Percentiles rank a stretch among this genome's conserved stretches.
phyloP scores from a whole-genome alignment of 2,113 vertebrate species.

The Lanius collurio region DNA sequence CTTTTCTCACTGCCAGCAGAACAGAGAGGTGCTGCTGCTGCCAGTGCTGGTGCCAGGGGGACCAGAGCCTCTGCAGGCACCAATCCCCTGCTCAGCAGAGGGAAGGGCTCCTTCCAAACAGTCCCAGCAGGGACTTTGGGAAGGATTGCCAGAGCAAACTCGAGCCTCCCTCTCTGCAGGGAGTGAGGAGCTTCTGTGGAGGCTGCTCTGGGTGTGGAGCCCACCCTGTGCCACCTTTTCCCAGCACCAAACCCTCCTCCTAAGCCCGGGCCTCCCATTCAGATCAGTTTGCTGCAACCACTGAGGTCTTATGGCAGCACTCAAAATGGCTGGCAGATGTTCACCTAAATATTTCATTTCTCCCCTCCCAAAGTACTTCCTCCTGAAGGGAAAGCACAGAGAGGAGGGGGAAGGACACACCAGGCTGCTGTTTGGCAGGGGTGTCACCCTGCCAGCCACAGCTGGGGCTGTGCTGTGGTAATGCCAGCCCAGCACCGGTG shows the following conservation, averaged over 20 bases:
- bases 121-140: not conserved
- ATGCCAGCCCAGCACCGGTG: rapidly evolving
- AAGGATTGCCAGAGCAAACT: not conserved
- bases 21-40: not conserved
- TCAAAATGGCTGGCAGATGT: not conserved
- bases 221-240: not conserved
- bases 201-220: no score
- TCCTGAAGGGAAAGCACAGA: not conserved
- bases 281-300: not conserved
- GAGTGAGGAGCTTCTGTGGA: not conserved
- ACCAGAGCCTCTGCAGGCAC: not conserved
- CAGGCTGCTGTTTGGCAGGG: rapidly evolving
- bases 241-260: not conserved
- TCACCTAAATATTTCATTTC: not conserved
- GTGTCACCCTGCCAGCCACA: not conserved
- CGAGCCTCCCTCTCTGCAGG: not conserved
- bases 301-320: not conserved
- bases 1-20: not conserved
- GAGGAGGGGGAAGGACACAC: not conserved
- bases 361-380: not conserved
- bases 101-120: not conserved
- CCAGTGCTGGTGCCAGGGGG: not conserved
- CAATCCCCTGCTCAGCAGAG: not conserved
- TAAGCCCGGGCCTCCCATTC: not conserved
- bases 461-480: not conserved